Evolutionary conservation across 2,113 vertebrate genomes (phyloP), one percentile per base, ranked within the genome.

Genomic region (Raja brachyura): DNA sequence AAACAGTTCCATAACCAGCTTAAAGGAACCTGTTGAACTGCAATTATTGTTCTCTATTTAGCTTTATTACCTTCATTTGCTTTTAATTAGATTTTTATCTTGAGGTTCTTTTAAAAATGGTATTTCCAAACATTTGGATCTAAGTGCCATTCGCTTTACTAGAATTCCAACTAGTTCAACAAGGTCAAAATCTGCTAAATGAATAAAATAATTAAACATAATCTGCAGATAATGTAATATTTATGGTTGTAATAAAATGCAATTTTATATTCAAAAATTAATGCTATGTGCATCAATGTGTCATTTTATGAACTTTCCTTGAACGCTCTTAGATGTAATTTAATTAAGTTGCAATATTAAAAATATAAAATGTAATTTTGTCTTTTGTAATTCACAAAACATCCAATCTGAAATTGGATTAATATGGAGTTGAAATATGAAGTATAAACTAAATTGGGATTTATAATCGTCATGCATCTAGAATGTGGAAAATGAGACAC

Each of bases 1-100:
- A n/a, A 88, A 66, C 83, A 63, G 31, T 31, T 7, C 56, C n/a
- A 63, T 86, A 61, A 28, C 81, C 28, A 86, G 81, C 25, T n/a
- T 63, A 31, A 28, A 88, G 59, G 28, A 88, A 66, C 11, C 14
- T 31, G n/a, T 31, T 88, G 59, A 88, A 88, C 28, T 66, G 83
- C n/a, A 88, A 88, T 88, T 88, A 88, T 63, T 31, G n/a, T 86
- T 86, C 28, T 31, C 83, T 13, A 86, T 88, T 88, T 88, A 88
- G n/a, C 63, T 88, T 63, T 63, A 88, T 88, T 66, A 18, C 59
- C 83, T 63, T 31, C 28, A 66, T 88, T 88, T n/a, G 10, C 83
- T 31, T 31, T 88, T 66, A 88, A 88, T 88, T 88, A 63, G n/a
- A 66, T 63, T 88, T 88, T 88, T 61, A 88, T 63, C 59, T 31